These are phyloP conservation scores for Streblospio benedicti DNA, from an alignment of 1,140 invertebrate species.

Conservation along the genomic window DNA sequence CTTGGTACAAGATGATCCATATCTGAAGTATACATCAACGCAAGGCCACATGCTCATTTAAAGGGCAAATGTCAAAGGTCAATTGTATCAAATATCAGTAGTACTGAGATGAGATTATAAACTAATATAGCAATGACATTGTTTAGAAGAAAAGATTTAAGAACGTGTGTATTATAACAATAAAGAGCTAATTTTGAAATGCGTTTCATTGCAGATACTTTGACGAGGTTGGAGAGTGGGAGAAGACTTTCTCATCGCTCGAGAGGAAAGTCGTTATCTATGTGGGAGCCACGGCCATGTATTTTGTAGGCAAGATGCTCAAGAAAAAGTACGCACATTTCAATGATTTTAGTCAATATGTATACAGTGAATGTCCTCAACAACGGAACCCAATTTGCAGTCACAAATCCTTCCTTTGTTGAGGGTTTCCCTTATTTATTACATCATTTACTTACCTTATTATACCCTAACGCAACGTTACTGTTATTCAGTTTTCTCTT, in stretches of 20 bases:
- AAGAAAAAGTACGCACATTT: conserved; percentile 62
- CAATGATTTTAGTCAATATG: conserved; percentile 4
- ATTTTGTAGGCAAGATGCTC: conserved; percentile 75
- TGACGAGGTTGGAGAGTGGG: conserved; percentile 74
- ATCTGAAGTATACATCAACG: no score
- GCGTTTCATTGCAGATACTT: background rate
- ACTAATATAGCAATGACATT: no score
- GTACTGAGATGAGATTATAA: background rate
- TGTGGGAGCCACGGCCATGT: conserved; percentile 88
- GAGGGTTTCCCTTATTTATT: conserved; percentile 2
- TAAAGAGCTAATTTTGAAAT: background rate
- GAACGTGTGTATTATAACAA: background rate
- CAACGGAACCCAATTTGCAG: no score
- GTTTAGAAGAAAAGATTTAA: no score
- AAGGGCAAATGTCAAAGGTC: no score
- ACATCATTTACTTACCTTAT: background rate
- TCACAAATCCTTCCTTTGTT: no score
- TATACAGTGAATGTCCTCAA: no score
- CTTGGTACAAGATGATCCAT: no score
- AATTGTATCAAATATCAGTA: background rate
- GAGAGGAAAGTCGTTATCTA: conserved; percentile 84
- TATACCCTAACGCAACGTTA: no score
- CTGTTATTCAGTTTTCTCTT: no score
- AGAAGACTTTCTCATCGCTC: conserved; percentile 74
- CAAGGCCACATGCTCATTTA: no score